Conservation (phyloP, 2,113 vertebrate species). For the Nycticryphes semicollaris region DNA sequence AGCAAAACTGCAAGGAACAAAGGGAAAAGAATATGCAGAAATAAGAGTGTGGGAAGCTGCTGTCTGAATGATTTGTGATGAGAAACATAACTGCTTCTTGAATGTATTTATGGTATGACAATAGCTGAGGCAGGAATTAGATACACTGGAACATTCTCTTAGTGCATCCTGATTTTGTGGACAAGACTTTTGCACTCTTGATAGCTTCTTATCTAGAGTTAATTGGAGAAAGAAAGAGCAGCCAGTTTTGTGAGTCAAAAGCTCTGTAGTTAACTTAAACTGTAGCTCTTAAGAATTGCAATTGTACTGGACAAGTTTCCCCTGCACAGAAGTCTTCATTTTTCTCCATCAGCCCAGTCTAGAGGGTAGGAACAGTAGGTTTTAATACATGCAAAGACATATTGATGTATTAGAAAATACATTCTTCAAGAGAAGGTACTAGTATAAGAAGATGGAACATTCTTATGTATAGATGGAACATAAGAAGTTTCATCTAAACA, state of each 20-base stretch:
- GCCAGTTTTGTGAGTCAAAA: neutral
- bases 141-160: neutral
- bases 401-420: neutral
- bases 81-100: neutral
- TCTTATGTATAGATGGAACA: too few species aligned
- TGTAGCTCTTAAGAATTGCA: neutral
- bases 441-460: too few species aligned
- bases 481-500: too few species aligned
- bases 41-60: neutral
- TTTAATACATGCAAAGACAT: neutral
- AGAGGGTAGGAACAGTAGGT: neutral
- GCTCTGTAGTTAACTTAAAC: neutral
- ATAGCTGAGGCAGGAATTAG: neutral
- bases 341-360: neutral
- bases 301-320: neutral
- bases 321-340: neutral
- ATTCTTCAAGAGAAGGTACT: neutral
- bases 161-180: neutral
- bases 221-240: neutral
- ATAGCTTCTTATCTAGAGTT: neutral
- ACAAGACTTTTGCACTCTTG: neutral
- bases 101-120: neutral
- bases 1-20: neutral
- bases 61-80: neutral
- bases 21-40: neutral